These are phyloP conservation scores for Phaenicophaeus curvirostris DNA, from an alignment of 2,797 vertebrate species.

Conservation along the genomic window DNA sequence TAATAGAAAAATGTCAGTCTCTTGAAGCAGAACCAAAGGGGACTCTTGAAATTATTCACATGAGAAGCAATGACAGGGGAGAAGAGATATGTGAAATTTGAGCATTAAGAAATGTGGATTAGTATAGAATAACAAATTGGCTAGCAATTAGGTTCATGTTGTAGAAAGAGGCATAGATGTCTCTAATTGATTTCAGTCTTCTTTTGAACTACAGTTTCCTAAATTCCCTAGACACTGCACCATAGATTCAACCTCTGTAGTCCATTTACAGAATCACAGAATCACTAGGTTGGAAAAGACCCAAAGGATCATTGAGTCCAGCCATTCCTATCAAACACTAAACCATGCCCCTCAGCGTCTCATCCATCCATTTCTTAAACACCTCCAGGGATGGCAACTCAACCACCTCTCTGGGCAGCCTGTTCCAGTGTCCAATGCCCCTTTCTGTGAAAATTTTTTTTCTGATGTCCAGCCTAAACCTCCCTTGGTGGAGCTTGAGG, in stretches of 20 bases:
- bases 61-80: neutral
- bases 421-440: no score
- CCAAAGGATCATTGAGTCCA: no score
- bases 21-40: neutral
- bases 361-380: no score
- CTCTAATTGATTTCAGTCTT: neutral
- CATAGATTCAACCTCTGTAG: neutral
- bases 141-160: neutral
- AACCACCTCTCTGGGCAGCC: no score
- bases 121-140: neutral
- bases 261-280: neutral
- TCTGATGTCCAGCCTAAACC: no score
- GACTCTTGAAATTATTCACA: neutral
- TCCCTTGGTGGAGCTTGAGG: no score
- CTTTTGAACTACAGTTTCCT: neutral
- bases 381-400: no score
- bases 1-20: neutral
- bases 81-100: neutral
- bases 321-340: no score
- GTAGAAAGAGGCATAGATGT: neutral
- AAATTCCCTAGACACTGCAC: neutral
- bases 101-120: neutral
- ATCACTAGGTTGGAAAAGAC: no score
- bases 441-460: no score
- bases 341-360: no score